Conservation (phyloP, 2,797 vertebrate genomes). For the Philypnodon macrostomus region DNA sequence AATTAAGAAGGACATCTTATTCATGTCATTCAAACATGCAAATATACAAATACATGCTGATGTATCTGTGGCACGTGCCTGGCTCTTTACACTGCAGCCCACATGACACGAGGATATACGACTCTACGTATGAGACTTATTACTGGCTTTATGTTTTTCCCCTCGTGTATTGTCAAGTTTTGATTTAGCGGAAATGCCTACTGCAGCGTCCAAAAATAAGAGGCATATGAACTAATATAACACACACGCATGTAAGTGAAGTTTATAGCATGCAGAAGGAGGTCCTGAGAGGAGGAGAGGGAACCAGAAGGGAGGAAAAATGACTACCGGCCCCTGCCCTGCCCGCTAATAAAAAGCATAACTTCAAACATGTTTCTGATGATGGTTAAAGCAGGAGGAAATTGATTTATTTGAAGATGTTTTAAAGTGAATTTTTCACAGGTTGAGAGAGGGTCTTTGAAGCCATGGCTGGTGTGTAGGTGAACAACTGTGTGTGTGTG, state of each 20-base stretch:
- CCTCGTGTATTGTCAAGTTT: conserved; percentile 32
- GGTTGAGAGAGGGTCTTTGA: conserved; percentile 74
- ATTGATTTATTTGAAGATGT: conserved; percentile 81
- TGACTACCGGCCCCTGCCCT: conserved; percentile 64
- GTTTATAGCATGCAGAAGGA: conserved; percentile 68
- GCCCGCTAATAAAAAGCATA: conserved; percentile 71
- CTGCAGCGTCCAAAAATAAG: conserved; percentile 19
- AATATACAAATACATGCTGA: too few species aligned
- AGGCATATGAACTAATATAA: too few species aligned
- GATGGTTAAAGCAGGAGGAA: conserved; percentile 74
- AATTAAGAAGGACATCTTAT: too few species aligned
- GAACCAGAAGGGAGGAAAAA: conserved; percentile 61
- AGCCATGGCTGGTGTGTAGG: conserved; percentile 45
- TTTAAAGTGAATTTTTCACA: conserved; percentile 76
- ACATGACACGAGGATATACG: conserved; percentile 14
- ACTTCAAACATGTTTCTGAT: conserved; percentile 80
- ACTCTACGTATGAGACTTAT: not conserved
- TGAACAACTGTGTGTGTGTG: conserved; percentile 31
- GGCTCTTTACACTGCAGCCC: not conserved
- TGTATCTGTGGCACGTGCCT: conserved; percentile 7
- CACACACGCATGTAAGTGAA: conserved; percentile 63
- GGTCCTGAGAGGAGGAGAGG: conserved; percentile 53
- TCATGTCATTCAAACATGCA: too few species aligned
- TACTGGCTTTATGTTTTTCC: conserved; percentile 13
- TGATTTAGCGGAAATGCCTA: conserved; percentile 43